Percentiles rank a stretch among this genome's conserved stretches.
phyloP scores from a whole-genome alignment of 2,888 invertebrate genomes.

The Baronia brevicornis region DNA sequence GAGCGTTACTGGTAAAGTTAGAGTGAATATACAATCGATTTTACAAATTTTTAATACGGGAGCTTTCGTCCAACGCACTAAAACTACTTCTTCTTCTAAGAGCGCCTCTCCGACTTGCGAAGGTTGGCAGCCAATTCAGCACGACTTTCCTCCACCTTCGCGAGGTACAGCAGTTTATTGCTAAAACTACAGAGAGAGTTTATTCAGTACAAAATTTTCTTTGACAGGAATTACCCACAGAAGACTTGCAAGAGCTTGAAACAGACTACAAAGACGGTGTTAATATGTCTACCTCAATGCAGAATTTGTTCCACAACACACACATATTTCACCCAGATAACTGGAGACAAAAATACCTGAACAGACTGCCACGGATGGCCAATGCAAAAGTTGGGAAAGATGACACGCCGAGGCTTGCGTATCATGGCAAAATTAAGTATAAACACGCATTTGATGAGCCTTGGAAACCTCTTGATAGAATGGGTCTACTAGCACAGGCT shows the following conservation, averaged over 20 bases:
- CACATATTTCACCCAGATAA: constrained; percentile 53
- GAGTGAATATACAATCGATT: constrained; percentile 3
- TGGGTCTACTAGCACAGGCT: constrained; percentile 46
- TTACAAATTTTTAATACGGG: constrained; percentile 11
- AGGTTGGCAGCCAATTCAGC: too few species aligned
- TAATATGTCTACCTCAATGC: constrained; percentile 23
- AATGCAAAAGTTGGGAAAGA: constrained; percentile 25
- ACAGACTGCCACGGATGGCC: constrained; percentile 19
- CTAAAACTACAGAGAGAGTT: constrained; percentile 14
- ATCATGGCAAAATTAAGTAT: constrained; percentile 54
- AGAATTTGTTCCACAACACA: constrained; percentile 47
- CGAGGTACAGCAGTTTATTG: too few species aligned
- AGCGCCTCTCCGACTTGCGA: too few species aligned
- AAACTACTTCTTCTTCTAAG: too few species aligned
- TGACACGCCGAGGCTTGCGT: constrained; percentile 44
- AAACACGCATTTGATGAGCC: constrained; percentile 66
- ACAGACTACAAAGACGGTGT: constrained; percentile 24
- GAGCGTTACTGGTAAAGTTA: constrained; percentile 1
- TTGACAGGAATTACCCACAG: constrained; percentile 51
- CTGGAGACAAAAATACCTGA: constrained; percentile 42
- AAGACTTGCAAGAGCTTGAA: constrained; percentile 33
- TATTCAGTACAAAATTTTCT: constrained; percentile 35
- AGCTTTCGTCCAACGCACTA: constrained; percentile 65
- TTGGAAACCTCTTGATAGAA: constrained; percentile 57
- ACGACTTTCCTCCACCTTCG: too few species aligned